Evolutionary conservation across 2,113 vertebrate genomes (phyloP), one percentile per base, ranked within the genome.

Genomic region (Naja naja): DNA sequence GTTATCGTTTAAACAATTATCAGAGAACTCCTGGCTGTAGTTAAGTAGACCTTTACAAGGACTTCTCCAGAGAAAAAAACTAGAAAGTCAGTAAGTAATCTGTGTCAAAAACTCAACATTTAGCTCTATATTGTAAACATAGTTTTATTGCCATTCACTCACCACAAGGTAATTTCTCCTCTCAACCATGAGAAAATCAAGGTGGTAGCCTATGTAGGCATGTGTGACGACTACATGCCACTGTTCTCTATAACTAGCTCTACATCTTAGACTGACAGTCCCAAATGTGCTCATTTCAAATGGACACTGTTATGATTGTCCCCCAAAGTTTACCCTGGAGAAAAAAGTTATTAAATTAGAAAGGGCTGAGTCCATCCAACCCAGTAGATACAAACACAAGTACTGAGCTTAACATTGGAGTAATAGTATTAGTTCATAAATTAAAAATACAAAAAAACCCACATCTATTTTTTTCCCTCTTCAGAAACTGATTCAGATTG

Each of bases 81-180:
- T 69, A 91, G 87, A 1, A 25, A 0, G 20, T 7, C 22, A 60
- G 3, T 5, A 47, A 86, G 55, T 22, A 16, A 53, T 27, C 43
- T 11, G 58, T 85, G 53, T 47, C 92, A 91, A 86, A 47, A 97
- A 96, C 89, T 49, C 95, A 94, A 39, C 64, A 90, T 45, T 56
- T 92, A 95, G 85, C 74, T 94, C 95, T 96, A 96, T 95, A 98
- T 98, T 98, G 98, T 98, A 98, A 98, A 98, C 98, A 95, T 95
- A 96, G 95, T 95, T 98, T 98, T 98, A 98, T 98, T 96, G 97
- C 97, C 98, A 98, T 97, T 98, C 94, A 96, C 96, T 97, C 94
- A 87, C 96, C 97, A 96, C 97, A 97, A 96, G 96, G 96, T 96
- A 97, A 95, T 94, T 92, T 91, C 87, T 93, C 95, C 96, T 93